These are phyloP conservation scores for Anneissia japonica DNA, from an alignment of 35 echinoderm and acorn worm species.

Conservation along the genomic window DNA sequence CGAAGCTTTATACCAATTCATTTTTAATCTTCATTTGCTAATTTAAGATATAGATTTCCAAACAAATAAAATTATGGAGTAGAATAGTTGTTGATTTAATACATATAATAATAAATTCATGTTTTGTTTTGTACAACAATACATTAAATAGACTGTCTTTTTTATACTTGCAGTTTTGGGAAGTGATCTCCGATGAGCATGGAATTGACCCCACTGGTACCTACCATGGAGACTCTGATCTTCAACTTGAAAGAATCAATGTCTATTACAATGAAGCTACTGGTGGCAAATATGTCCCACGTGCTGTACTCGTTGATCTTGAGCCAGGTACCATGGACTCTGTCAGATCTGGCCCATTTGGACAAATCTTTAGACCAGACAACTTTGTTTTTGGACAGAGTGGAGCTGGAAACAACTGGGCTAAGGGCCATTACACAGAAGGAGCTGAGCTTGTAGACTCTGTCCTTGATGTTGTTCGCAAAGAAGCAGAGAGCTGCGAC, in stretches of 20 bases:
- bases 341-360: constrained; percentile 92
- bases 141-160: neutral
- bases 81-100: neutral
- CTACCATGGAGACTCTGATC: constrained; percentile 75
- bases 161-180: constrained; percentile 49
- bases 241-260: constrained; percentile 75
- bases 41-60: no score
- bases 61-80: neutral
- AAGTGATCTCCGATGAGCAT: constrained; percentile 67
- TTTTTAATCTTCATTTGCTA: no score
- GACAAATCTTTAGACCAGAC: constrained; percentile 88
- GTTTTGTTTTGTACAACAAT: neutral
- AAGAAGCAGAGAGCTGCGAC: constrained; percentile 77
- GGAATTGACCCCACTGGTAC: constrained; percentile 69
- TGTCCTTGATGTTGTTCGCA: constrained; percentile 59
- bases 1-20: no score
- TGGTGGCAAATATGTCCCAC: constrained; percentile 88
- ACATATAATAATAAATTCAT: neutral
- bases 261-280: constrained; percentile 84
- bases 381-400: constrained; percentile 86
- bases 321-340: constrained; percentile 92
- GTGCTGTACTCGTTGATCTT: constrained; percentile 76
- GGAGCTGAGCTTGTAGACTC: constrained; percentile 75
- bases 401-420: constrained; percentile 90
- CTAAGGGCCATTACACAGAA: constrained; percentile 98